A percentile compares a stretch with the other conserved stretches of the same genome.
These are phyloP conservation scores for Lytechinus pictus DNA, from an alignment of 35 echinoderm and acorn worm genomes.

Conservation along the genomic window DNA sequence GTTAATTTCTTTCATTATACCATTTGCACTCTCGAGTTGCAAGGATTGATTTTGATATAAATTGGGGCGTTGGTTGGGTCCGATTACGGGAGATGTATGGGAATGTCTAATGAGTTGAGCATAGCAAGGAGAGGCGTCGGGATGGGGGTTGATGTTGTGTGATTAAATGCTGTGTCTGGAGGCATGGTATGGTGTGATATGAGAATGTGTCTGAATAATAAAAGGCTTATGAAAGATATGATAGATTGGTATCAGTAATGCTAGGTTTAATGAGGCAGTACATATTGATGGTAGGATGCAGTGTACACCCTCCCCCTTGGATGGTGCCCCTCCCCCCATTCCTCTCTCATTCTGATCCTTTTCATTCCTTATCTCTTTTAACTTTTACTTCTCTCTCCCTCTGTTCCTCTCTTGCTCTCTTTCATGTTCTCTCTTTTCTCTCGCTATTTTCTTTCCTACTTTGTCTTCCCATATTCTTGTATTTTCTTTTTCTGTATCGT, in stretches of 20 bases:
- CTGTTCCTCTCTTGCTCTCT: not conserved
- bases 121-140: not conserved
- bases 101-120: not conserved
- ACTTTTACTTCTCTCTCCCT: not conserved
- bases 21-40: not conserved
- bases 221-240: not conserved
- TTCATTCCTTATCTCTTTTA: not conserved
- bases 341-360: not conserved
- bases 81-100: not conserved
- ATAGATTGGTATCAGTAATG: not conserved
- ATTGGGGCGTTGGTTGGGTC: conserved; percentile 15
- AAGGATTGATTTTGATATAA: conserved; percentile 14
- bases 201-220: not conserved
- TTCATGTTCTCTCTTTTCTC: not conserved
- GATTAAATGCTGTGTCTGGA: conserved; percentile 1
- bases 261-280: not conserved
- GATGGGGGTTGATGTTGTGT: not conserved
- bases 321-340: not conserved
- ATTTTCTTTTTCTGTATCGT: not conserved
- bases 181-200: not conserved
- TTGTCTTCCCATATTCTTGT: not conserved
- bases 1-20: conserved; percentile 6
- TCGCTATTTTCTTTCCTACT: not conserved
- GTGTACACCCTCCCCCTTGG: too few relatives aligned
- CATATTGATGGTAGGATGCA: not conserved